Conservation (phyloP, 1,140 invertebrate species). For the Diabrotica undecimpunctata region DNA sequence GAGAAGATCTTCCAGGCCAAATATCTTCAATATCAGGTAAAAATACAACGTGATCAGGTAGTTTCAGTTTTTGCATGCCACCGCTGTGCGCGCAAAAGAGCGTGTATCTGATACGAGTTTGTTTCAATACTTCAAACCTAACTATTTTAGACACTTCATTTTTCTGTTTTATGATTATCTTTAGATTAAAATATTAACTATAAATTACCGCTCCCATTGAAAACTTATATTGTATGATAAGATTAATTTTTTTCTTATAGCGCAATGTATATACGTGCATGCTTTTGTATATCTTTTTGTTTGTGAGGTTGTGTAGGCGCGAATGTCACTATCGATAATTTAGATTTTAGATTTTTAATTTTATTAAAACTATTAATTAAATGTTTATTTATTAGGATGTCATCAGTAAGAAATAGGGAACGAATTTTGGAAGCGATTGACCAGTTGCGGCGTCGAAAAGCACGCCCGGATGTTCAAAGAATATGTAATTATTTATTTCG, state of each 20-base stretch:
- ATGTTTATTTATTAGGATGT: slow-evolving; percentile 27
- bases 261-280: not conserved
- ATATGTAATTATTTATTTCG: slow-evolving; percentile 77
- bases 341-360: not conserved
- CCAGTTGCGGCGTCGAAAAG: slow-evolving; percentile 75
- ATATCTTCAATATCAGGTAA: slow-evolving; percentile 27
- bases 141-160: no score
- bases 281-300: not conserved
- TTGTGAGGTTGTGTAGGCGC: not conserved
- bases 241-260: not conserved
- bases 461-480: slow-evolving; percentile 74
- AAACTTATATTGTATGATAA: not conserved
- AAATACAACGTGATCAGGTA: slow-evolving; percentile 25
- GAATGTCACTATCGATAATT: not conserved
- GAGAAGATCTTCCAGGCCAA: slow-evolving; percentile 11
- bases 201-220: not conserved
- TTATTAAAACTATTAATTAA: no score
- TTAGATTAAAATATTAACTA: no score
- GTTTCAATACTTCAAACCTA: not conserved
- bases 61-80: slow-evolving; percentile 26
- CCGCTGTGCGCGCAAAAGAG: slow-evolving; percentile 27
- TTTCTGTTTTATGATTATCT: no score
- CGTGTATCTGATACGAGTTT: slow-evolving; percentile 17
- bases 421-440: slow-evolving; percentile 81
- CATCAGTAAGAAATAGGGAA: slow-evolving; percentile 62